phyloP scores from a whole-genome alignment of 2,113 vertebrate species.

The Conger conger region DNA sequence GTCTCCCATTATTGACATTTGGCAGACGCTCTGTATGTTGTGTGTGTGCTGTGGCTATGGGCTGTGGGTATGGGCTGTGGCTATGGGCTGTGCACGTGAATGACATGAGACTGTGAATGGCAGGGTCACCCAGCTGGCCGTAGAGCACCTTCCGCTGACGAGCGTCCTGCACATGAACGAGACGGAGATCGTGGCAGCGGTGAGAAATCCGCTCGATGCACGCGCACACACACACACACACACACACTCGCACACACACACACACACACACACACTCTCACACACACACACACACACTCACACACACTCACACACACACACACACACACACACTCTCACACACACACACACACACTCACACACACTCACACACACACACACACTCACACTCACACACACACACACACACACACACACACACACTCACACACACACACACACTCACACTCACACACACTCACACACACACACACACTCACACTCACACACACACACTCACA shows the following conservation, averaged over 20 bases:
- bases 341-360: too few species aligned
- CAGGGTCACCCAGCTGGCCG: slow-evolving; percentile 71
- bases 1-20: too few species aligned
- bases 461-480: background rate
- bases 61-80: background rate
- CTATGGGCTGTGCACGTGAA: background rate
- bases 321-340: too few species aligned
- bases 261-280: background rate
- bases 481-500: background rate
- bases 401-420: too few species aligned
- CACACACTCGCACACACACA: too few species aligned
- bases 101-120: slow-evolving; percentile 8
- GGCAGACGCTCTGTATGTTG: too few species aligned
- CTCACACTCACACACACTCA: too few species aligned
- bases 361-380: too few species aligned
- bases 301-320: too few species aligned
- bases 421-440: background rate
- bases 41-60: too few species aligned
- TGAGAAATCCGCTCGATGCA: slow-evolving; percentile 43
- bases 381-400: too few species aligned
- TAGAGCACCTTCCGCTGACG: slow-evolving; percentile 56
- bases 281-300: background rate
- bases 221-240: background rate
- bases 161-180: slow-evolving; percentile 64
- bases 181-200: slow-evolving; percentile 63